These are phyloP conservation scores for Planococcus citri DNA, from an alignment of 1,140 invertebrate species.

Conservation along the genomic window DNA sequence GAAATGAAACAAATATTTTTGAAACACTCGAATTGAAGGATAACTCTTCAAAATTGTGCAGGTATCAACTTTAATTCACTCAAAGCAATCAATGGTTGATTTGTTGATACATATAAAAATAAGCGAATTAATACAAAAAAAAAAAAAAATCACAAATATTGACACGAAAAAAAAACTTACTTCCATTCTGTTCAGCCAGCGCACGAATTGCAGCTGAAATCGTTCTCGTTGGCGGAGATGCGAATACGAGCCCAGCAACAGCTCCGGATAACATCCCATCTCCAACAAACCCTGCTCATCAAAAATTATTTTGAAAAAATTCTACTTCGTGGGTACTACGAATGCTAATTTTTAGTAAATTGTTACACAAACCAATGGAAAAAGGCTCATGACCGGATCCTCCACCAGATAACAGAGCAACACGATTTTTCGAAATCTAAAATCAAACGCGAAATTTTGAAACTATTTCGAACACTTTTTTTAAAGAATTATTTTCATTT, in stretches of 20 bases:
- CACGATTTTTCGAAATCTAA: conserved; percentile 44
- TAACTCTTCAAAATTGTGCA: no score
- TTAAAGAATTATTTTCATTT: conserved; percentile 26
- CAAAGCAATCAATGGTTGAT: no score
- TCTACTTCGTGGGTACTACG: background rate
- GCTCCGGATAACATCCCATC: conserved; percentile 59
- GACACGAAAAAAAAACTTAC: background rate
- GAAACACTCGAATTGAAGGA: background rate
- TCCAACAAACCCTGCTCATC: conserved; percentile 61
- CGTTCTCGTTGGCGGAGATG: conserved; percentile 56
- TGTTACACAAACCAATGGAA: conserved; percentile 43
- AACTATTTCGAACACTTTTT: background rate
- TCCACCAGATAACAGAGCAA: conserved; percentile 62
- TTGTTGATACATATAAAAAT: no score
- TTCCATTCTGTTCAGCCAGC: background rate
- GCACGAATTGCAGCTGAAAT: conserved; percentile 44
- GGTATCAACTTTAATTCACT: no score
- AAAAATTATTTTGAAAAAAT: conserved; percentile 2
- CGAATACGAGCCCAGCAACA: conserved; percentile 62
- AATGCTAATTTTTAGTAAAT: conserved; percentile 7
- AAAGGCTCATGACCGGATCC: conserved; percentile 81
- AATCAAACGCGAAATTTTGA: conserved; percentile 27
- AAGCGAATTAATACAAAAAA: background rate
- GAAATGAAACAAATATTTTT: background rate
- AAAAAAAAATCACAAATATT: background rate